These are phyloP conservation scores for Polydrusus pterygomalis DNA, from an alignment of 2,888 invertebrate species.

Conservation along the genomic window DNA sequence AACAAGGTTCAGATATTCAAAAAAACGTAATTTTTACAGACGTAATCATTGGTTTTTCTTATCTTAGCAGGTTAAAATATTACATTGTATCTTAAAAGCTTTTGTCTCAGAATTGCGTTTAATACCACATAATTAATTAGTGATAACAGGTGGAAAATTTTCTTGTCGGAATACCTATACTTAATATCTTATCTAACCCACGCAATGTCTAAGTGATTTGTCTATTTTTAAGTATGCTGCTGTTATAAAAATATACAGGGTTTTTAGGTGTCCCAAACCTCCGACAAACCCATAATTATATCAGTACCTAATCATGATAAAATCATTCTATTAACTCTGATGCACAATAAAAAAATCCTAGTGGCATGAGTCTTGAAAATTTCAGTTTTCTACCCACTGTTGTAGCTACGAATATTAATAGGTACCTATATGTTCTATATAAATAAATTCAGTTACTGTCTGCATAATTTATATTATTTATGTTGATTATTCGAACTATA, in stretches of 20 bases:
- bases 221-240: neutral
- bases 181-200: slow-evolving; percentile 22
- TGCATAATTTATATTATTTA: no score
- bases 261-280: no score
- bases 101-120: slow-evolving; percentile 4
- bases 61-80: slow-evolving; percentile 10
- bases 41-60: neutral
- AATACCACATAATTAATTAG: slow-evolving; percentile 17
- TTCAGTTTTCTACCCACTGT: no score
- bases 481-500: no score
- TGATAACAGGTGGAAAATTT: slow-evolving; percentile 25
- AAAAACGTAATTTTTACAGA: neutral
- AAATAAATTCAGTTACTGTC: no score
- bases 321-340: no score
- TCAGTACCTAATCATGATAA: no score
- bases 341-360: no score
- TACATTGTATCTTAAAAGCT: neutral
- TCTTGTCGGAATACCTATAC: slow-evolving; percentile 1
- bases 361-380: no score
- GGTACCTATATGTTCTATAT: no score
- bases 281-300: no score
- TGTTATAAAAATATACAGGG: neutral
- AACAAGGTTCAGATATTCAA: neutral
- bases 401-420: no score
- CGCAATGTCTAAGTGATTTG: slow-evolving; percentile 8